Percentiles rank a stretch among this genome's conserved stretches.
phyloP scores from a whole-genome alignment of 2,888 invertebrate genomes.

The Drosophila nr. perissopoda region DNA sequence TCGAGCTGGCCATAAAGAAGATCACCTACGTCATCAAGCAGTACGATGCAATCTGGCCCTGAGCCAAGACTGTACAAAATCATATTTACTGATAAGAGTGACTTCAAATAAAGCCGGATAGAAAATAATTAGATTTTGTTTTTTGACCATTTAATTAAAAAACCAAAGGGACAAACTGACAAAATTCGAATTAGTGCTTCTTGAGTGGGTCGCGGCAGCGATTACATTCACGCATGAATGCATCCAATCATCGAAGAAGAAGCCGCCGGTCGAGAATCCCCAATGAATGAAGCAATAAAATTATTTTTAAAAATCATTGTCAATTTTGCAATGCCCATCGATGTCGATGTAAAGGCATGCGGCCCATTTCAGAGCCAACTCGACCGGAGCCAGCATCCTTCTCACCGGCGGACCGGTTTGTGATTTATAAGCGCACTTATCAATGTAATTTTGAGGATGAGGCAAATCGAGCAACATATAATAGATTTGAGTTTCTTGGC shows the following conservation, averaged over 20 bases:
- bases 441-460: slow-evolving; percentile 60
- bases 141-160: slow-evolving; percentile 70
- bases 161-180: slow-evolving; percentile 38
- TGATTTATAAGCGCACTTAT: slow-evolving; percentile 80
- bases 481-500: slow-evolving; percentile 61
- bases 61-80: background rate
- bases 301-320: slow-evolving; percentile 78
- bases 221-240: slow-evolving; percentile 75
- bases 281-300: slow-evolving; percentile 75
- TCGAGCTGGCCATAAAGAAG: slow-evolving; percentile 90
- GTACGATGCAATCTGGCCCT: slow-evolving; percentile 84
- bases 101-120: background rate
- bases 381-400: slow-evolving; percentile 14
- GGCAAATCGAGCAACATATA: slow-evolving; percentile 62
- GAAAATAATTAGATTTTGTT: slow-evolving; percentile 41
- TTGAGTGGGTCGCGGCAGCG: slow-evolving; percentile 62
- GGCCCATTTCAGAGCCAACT: slow-evolving; percentile 4
- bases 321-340: slow-evolving; percentile 76
- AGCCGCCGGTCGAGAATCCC: slow-evolving; percentile 24
- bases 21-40: slow-evolving; percentile 89
- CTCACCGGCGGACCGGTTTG: slow-evolving; percentile 54
- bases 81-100: slow-evolving; percentile 1
- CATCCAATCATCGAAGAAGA: slow-evolving; percentile 48
- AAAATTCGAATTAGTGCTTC: slow-evolving; percentile 68
- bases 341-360: slow-evolving; percentile 77